Percentiles rank a stretch among this genome's conserved stretches.
phyloP scores from a whole-genome alignment of 1,140 invertebrate species.

The Glomeris maerens region DNA sequence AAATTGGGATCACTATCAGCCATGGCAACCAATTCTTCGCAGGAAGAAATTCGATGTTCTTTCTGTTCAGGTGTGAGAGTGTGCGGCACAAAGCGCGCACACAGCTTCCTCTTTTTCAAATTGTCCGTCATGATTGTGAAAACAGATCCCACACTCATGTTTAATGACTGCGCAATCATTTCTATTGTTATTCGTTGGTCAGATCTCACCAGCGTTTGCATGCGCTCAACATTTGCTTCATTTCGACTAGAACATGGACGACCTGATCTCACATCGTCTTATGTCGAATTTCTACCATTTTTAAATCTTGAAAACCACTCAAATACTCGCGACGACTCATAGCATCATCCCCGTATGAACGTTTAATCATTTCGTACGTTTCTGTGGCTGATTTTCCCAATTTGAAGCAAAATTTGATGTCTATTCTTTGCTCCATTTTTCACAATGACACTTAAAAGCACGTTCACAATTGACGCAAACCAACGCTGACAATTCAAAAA shows the following conservation, averaged over 20 bases:
- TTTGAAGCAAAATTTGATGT: constrained; percentile 18
- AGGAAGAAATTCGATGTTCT: neutral
- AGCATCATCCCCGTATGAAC: constrained; percentile 9
- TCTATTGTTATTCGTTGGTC: neutral
- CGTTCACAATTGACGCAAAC: neutral
- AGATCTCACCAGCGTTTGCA: neutral
- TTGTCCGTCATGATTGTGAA: neutral
- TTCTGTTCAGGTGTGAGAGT: neutral
- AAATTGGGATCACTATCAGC: constrained; percentile 6
- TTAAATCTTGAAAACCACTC: constrained; percentile 11
- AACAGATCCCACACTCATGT: neutral
- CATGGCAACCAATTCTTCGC: neutral
- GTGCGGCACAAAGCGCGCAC: neutral
- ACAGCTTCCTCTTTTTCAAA: neutral
- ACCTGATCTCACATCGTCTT: constrained; percentile 8
- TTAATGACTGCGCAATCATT: neutral
- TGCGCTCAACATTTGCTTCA: constrained; percentile 2
- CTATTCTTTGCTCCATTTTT: constrained; percentile 1
- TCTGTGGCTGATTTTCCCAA: constrained; percentile 10
- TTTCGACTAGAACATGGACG: neutral
- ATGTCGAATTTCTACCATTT: constrained; percentile 8
- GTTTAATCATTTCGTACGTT: constrained; percentile 12
- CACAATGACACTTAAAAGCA: neutral
- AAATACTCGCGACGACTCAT: constrained; percentile 11
- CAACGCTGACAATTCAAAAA: neutral